phyloP scores from a whole-genome alignment of 2,113 vertebrate genomes.

The Blennius ocellaris region DNA sequence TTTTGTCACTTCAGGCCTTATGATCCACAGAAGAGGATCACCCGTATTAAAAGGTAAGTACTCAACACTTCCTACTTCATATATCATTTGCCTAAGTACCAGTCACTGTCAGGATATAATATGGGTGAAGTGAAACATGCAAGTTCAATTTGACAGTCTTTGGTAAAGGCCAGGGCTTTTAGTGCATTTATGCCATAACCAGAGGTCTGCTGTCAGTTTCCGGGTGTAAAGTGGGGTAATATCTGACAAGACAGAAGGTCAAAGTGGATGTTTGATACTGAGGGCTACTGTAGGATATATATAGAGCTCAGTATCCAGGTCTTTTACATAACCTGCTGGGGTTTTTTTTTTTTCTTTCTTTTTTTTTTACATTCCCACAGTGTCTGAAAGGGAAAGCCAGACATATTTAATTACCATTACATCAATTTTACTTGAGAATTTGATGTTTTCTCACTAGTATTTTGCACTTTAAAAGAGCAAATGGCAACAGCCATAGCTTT shows the following conservation, averaged over 20 bases:
- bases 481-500: conserved; percentile 10
- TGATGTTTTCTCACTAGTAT: conserved; percentile 20
- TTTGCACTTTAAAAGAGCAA: conserved; percentile 2
- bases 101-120: conserved; percentile 59
- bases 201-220: conserved; percentile 76
- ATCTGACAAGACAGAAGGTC: conserved; percentile 81
- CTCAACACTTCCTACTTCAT: conserved; percentile 40
- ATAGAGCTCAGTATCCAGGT: conserved; percentile 68
- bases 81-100: conserved; percentile 62
- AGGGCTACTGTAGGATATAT: conserved; percentile 71
- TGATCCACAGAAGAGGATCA: not conserved
- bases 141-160: conserved; percentile 66
- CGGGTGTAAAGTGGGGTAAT: conserved; percentile 58
- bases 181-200: conserved; percentile 68
- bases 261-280: conserved; percentile 79
- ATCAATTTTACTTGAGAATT: conserved; percentile 35
- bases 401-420: conserved; percentile 38
- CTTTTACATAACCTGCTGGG: conserved; percentile 70
- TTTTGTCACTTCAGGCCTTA: not conserved
- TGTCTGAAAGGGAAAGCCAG: conserved; percentile 37
- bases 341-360: not conserved
- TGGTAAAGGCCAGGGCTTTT: conserved; percentile 75
- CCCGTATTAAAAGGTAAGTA: conserved; percentile 39
- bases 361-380: conserved; percentile 42
- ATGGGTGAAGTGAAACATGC: conserved; percentile 50